Evolutionary conservation across 2,888 invertebrate species (phyloP), one percentile per base, ranked within the genome.

Genomic region (Lypha dubia): DNA sequence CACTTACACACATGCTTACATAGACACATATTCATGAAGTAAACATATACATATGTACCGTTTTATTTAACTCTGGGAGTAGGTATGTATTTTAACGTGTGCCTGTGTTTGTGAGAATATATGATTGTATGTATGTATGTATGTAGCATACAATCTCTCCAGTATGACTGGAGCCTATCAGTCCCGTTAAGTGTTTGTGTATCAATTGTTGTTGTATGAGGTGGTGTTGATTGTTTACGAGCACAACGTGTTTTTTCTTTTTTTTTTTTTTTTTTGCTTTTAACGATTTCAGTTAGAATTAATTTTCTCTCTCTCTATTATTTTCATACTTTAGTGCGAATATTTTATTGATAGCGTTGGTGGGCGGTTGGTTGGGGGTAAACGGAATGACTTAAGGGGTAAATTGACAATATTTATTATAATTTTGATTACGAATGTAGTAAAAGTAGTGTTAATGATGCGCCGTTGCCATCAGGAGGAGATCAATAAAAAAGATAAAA

Each of bases 151-250:
- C 11, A 62, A 35, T 53, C 62, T 68, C 53, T 32, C 74, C 74
- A 79, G 58, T 51, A 65, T 24, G 63, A 53, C 79, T 70, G 79
- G 79, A 83, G 79, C 79, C 83, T 49, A 63, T 63, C 35, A 35
- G 53, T 35, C 70, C 62, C 67, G 22, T 49, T 65, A 79, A 70
- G 58, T 79, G 63, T 70, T 56, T 75, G 56, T 51, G 49, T 79
- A 70, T 74, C 70, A 83, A 79, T 79, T 79, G 68, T 49, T 62
- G n/a, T 71, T 73, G 2, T 74, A 49, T 60, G 46, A 74, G 60
- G n/a, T 65, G 51, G 60, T 17, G 56, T 53, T 63, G 56, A 41
- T 56, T 76, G 22, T 76, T 67, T 76, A 76, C 35, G 35, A 76
- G 46, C 35, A 24, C 38, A 13, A 76, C 22, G 41, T 22, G n/a